Conservation (phyloP, 2,113 vertebrate species). For the Sclerurus mexicanus region DNA sequence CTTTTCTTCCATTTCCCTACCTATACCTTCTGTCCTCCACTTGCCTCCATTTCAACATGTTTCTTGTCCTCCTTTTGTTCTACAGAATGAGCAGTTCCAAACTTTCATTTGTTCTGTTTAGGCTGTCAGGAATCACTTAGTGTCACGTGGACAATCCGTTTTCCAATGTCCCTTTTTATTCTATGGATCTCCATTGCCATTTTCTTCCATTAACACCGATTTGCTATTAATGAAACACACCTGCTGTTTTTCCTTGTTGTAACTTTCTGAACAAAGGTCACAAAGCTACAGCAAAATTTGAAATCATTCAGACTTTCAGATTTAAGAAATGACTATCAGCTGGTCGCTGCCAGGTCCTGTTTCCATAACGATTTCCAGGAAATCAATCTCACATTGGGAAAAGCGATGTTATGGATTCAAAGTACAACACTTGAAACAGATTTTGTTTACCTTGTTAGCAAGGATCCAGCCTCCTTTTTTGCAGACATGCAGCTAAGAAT, state of each 20-base stretch:
- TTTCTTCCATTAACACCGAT: background rate
- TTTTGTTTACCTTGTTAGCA: conserved; percentile 72
- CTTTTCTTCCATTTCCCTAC: background rate
- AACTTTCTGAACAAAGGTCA: background rate
- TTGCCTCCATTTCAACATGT: background rate
- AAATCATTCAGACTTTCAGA: background rate
- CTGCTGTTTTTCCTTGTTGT: background rate
- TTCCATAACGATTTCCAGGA: conserved; percentile 38
- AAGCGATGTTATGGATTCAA: background rate
- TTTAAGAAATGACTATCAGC: conserved; percentile 41
- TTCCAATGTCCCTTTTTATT: background rate
- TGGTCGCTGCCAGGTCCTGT: conserved; percentile 68
- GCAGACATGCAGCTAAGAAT: conserved; percentile 72
- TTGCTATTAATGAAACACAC: background rate
- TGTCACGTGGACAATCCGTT: background rate
- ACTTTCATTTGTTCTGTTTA: background rate
- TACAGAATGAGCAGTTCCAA: background rate
- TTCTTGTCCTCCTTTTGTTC: conserved; percentile 52
- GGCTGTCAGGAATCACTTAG: background rate
- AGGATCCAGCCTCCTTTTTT: conserved; percentile 74
- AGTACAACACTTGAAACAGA: conserved; percentile 20
- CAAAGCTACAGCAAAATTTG: background rate
- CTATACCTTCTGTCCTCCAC: background rate
- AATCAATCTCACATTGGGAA: background rate
- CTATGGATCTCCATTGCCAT: background rate